Base-by-base conservation (phyloP, 2,888 invertebrate genomes). In the Podabrus alpinus region DNA sequence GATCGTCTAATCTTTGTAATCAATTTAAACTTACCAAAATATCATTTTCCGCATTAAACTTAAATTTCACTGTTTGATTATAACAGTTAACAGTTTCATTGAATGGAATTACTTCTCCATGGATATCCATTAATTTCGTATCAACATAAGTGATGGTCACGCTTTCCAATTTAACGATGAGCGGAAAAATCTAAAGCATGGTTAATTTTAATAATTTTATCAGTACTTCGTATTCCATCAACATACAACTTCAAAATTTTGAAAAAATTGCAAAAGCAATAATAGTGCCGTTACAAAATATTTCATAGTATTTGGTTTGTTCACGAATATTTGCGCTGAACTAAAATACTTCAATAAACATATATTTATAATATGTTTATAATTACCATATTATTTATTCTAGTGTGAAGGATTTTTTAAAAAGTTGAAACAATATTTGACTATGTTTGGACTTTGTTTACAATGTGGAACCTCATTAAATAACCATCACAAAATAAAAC, bases 211-310 rank as follows among this genome's bases (percentile, higher is more conserved):
- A n/a, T 45, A n/a, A 45, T 9, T 45, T 45, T 45, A n/a, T 9
- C 9, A n/a, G 7, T n/a, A n/a, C 3, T 2, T n/a, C 0, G 1
- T 45, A n/a, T 1, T 1, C n/a, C n/a, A 4, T 0, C n/a, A 45
- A n/a, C 29, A 13, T 45, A 45, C 45, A 45, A 45, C n/a, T 45
- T 9, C 45, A n/a, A 45, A 45, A 45, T 45, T 45, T n/a, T 29
- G 13, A 13, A 29, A 29, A 13, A 29, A 5, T 29, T 45, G n/a
- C 5, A 45, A 45, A n/a, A 45, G 3, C 9, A 7, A 7, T 45
- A 45, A 45, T n/a, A n/a, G 0, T 11, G 13, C 29, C n/a, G 45
- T 45, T 45, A 45, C 9, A 7, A n/a, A 45, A n/a, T n/a, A n/a
- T 45, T 45, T n/a, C 45, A 45, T 45, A 19, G 4, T 19, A 45